phyloP scores from a whole-genome alignment of 35 echinoderm and acorn worm species.

The Heliocidaris tuberculata region DNA sequence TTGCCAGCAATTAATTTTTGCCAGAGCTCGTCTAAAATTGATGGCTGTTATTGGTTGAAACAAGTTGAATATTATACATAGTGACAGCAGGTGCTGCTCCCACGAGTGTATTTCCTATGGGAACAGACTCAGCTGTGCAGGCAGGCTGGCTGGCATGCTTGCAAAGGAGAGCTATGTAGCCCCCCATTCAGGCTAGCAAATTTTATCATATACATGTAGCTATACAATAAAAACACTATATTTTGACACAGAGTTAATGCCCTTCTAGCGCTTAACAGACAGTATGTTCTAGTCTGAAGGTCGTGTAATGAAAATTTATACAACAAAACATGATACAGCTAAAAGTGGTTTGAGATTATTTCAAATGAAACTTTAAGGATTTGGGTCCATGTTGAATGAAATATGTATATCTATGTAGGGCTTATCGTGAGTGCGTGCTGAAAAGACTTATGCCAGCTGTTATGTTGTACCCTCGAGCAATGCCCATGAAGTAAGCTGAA shows the following conservation, averaged over 20 bases:
- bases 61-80: not conserved
- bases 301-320: no score
- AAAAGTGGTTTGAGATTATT: not conserved
- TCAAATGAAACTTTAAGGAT: not conserved
- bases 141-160: not conserved
- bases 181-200: not conserved
- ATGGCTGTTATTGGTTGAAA: not conserved
- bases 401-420: no score
- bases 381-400: no score
- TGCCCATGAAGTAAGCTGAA: no score
- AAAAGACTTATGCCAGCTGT: no score
- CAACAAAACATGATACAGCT: not conserved
- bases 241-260: no score
- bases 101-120: slow-evolving; percentile 9
- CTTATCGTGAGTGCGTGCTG: no score
- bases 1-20: not conserved
- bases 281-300: no score
- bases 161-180: not conserved
- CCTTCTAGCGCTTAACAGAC: no score
- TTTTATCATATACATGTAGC: not conserved
- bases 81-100: slow-evolving; percentile 17
- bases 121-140: slow-evolving; percentile 2
- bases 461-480: no score
- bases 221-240: not conserved
- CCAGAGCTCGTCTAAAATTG: not conserved